Percentiles rank a stretch among this genome's conserved stretches.
These are phyloP conservation scores for Criorhina ranunculi DNA, from an alignment of 2,888 invertebrate genomes.

Conservation along the genomic window DNA sequence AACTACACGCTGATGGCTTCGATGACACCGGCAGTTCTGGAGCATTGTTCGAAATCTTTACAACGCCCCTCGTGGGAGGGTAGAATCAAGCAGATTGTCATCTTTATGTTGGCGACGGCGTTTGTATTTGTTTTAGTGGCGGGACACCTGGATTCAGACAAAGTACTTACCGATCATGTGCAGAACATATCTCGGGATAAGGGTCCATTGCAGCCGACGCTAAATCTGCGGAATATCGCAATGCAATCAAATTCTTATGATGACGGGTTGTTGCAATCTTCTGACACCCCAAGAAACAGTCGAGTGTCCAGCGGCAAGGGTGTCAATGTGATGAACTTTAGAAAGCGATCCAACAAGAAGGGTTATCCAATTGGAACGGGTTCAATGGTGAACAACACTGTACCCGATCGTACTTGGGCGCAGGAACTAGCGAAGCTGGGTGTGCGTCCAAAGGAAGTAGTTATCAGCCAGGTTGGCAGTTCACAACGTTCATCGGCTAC, in stretches of 20 bases:
- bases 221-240: slow-evolving; percentile 86
- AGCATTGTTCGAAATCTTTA: slow-evolving; percentile 88
- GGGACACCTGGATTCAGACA: slow-evolving; percentile 90
- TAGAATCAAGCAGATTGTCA: slow-evolving; percentile 88
- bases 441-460: slow-evolving; percentile 44
- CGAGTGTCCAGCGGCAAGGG: slow-evolving; percentile 27
- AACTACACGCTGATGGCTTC: slow-evolving; percentile 90
- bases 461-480: not conserved
- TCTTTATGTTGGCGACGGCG: slow-evolving; percentile 87
- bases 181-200: slow-evolving; percentile 85
- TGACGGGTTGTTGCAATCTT: slow-evolving; percentile 19
- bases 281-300: slow-evolving; percentile 44
- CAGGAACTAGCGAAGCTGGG: slow-evolving; percentile 77
- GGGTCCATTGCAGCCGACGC: slow-evolving; percentile 86
- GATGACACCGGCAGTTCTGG: slow-evolving; percentile 87
- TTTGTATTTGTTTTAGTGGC: slow-evolving; percentile 88
- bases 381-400: slow-evolving; percentile 27
- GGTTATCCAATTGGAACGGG: not conserved
- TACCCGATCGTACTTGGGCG: slow-evolving; percentile 76
- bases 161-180: slow-evolving; percentile 86
- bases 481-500: slow-evolving; percentile 9
- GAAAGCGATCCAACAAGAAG: slow-evolving; percentile 62
- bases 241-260: slow-evolving; percentile 71
- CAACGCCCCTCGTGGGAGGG: slow-evolving; percentile 92
- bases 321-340: slow-evolving; percentile 35